Evolutionary conservation across 2,888 invertebrate genomes (phyloP).

Genomic region (Agrochola litura): DNA sequence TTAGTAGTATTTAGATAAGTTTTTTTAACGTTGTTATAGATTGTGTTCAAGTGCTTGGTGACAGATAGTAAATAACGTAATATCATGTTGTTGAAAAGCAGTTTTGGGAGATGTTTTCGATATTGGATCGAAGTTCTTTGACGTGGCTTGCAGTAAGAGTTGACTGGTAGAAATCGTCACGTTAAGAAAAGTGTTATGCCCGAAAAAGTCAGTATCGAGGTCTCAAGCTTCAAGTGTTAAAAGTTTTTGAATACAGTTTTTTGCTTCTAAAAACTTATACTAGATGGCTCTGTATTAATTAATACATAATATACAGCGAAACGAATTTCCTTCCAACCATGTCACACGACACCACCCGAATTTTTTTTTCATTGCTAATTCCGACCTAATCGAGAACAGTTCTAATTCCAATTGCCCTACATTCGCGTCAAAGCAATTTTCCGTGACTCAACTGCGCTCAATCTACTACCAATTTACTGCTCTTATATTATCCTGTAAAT

Average conservation of each 20-base stretch:
- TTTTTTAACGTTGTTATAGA: conserved; percentile 13
- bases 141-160: no score
- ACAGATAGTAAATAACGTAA: background rate
- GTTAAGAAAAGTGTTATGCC: no score
- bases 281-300: no score
- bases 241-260: no score
- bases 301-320: no score
- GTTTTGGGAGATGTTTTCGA: background rate
- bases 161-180: no score
- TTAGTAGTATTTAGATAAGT: conserved; percentile 33
- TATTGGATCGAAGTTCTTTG: no score
- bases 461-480: conserved; percentile 43
- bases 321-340: no score
- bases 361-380: background rate
- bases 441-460: conserved; percentile 38
- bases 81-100: background rate
- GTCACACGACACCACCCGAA: no score
- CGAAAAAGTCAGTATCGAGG: no score
- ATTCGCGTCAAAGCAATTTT: conserved; percentile 35
- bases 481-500: conserved; percentile 57
- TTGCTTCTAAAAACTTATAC: no score
- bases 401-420: conserved; percentile 38
- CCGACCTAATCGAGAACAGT: background rate
- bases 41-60: conserved; percentile 25
- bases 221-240: no score